Evolutionary conservation across 2,797 vertebrate species (phyloP).

Genomic region (Martes flavigula): DNA sequence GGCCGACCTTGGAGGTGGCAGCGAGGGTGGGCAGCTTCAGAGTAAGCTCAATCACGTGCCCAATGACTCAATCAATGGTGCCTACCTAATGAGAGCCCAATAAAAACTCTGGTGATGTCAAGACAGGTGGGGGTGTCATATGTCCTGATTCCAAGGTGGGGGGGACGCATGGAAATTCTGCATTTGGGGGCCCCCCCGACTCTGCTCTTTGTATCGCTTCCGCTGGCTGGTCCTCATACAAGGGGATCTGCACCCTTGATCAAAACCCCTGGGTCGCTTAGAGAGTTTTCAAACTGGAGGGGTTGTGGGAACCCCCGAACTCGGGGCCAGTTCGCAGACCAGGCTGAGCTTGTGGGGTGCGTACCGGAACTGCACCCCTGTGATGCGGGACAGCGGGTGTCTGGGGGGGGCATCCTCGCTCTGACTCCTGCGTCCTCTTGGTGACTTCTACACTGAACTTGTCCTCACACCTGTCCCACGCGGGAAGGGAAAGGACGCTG

Average conservation of each 20-base stretch:
- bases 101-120: not conserved
- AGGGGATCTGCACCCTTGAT: not conserved
- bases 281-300: too few relatives aligned
- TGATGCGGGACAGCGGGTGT: accelerated
- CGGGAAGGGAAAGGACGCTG: not conserved
- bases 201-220: not conserved
- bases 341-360: not conserved
- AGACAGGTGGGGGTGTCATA: not conserved
- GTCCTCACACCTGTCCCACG: not conserved
- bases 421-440: not conserved
- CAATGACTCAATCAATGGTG: not conserved
- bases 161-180: not conserved
- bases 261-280: not conserved
- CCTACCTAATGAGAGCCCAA: not conserved
- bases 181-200: not conserved
- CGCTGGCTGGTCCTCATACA: not conserved
- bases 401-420: not conserved
- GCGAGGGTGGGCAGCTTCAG: not conserved
- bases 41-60: not conserved
- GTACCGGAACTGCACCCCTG: not conserved
- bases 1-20: not conserved
- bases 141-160: not conserved
- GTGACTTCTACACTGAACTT: not conserved
- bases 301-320: not conserved
- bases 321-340: not conserved